phyloP scores from a whole-genome alignment of 1,140 invertebrate genomes.

The Bombyx mori region ASM3026992v2 NC_085112.1:7009501-7010000 shows the following conservation, averaged over 20 bases:
- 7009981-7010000: slow-evolving; percentile 67
- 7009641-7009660: too few relatives aligned
- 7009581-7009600: too few relatives aligned
- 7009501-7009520: too few relatives aligned
- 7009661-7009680: too few relatives aligned
- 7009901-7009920: slow-evolving; percentile 42
- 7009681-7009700: too few relatives aligned
- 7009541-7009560: too few relatives aligned
- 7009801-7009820: slow-evolving; percentile 68
- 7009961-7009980: slow-evolving; percentile 67
- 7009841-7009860: slow-evolving; percentile 8
- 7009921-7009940: slow-evolving; percentile 55
- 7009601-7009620: too few relatives aligned
- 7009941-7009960: slow-evolving; percentile 55
- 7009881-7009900: not conserved
- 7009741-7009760: slow-evolving; percentile 18
- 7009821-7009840: slow-evolving; percentile 64
- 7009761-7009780: slow-evolving; percentile 65
- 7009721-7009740: not conserved
- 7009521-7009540: too few relatives aligned
- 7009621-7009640: too few relatives aligned
- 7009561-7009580: too few relatives aligned
- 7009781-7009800: slow-evolving; percentile 67
- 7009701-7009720: not conserved
- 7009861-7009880: not conserved